Evolutionary conservation across 2,888 invertebrate genomes (phyloP).

Genomic region (Alitta virens): DNA sequence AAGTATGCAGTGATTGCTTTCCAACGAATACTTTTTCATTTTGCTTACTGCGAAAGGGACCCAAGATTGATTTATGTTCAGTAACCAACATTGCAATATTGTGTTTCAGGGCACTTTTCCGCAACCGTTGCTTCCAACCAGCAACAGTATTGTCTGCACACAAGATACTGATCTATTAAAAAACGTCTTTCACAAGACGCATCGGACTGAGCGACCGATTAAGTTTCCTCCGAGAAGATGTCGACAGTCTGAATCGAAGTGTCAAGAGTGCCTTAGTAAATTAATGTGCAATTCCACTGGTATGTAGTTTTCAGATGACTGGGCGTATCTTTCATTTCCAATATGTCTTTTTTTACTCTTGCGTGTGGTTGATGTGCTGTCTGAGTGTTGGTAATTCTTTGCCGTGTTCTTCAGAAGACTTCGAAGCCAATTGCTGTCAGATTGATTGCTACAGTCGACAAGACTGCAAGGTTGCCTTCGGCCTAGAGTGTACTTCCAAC

Average conservation of each 20-base stretch:
- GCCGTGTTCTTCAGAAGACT: neutral
- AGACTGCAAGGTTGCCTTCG: neutral
- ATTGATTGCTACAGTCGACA: neutral
- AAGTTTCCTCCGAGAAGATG: slow-evolving; percentile 21
- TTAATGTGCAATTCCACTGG: slow-evolving; percentile 4
- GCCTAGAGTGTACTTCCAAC: neutral
- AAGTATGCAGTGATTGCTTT: too few relatives aligned
- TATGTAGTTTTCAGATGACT: neutral
- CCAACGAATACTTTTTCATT: too few relatives aligned
- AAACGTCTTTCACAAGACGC: slow-evolving; percentile 20
- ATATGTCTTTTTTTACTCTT: too few relatives aligned
- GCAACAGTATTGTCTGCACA: slow-evolving; percentile 26
- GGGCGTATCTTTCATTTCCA: neutral
- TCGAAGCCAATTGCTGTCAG: neutral
- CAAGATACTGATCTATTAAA: slow-evolving; percentile 16
- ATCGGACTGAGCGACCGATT: slow-evolving; percentile 18
- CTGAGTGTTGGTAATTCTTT: too few relatives aligned
- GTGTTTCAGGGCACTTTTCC: slow-evolving; percentile 24
- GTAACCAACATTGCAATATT: too few relatives aligned
- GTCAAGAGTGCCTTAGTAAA: slow-evolving; percentile 19
- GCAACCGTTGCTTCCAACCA: slow-evolving; percentile 12
- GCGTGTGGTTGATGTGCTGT: too few relatives aligned
- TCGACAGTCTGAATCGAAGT: slow-evolving; percentile 6
- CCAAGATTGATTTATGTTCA: too few relatives aligned
- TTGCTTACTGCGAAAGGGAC: too few relatives aligned